These are phyloP conservation scores for Ferdinandea cuprea DNA, from an alignment of 2,888 invertebrate genomes.

Conservation along the genomic window DNA sequence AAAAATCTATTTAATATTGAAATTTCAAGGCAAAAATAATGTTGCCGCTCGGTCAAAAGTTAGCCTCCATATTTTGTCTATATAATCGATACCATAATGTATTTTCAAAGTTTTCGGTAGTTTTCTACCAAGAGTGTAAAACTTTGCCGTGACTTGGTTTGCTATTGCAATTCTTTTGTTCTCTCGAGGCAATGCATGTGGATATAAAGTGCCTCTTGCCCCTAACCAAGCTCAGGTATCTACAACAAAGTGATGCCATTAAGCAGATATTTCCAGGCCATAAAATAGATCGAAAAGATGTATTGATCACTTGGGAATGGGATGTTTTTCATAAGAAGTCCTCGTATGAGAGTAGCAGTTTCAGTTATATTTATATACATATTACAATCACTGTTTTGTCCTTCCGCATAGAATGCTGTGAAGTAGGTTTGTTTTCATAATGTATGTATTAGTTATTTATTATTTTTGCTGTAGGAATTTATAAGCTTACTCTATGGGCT, in stretches of 20 bases:
- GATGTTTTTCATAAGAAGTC: conserved; percentile 30
- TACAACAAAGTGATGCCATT: conserved; percentile 49
- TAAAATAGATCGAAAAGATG: conserved; percentile 60
- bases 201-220: conserved; percentile 30
- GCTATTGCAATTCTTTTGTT: conserved; percentile 36
- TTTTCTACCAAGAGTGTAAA: conserved; percentile 37
- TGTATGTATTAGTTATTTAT: conserved; percentile 54
- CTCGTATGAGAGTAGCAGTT: neutral
- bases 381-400: conserved; percentile 2
- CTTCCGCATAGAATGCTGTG: conserved; percentile 11
- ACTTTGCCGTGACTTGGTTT: conserved; percentile 31
- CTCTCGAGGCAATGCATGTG: conserved; percentile 5
- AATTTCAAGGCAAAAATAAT: too few species aligned
- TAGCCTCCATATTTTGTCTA: conserved; percentile 31
- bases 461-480: conserved; percentile 35
- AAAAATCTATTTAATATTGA: too few species aligned
- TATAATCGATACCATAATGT: conserved; percentile 54
- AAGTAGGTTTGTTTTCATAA: too few species aligned
- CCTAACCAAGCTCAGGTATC: conserved; percentile 30
- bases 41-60: conserved; percentile 21
- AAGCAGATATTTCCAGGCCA: conserved; percentile 55
- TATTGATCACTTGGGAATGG: conserved; percentile 64
- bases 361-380: too few species aligned
- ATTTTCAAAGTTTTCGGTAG: conserved; percentile 58
- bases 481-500: conserved; percentile 35